These are phyloP conservation scores for Enteromius unitaeniatus DNA, from an alignment of 2,797 vertebrate species.

Conservation along the genomic window DNA sequence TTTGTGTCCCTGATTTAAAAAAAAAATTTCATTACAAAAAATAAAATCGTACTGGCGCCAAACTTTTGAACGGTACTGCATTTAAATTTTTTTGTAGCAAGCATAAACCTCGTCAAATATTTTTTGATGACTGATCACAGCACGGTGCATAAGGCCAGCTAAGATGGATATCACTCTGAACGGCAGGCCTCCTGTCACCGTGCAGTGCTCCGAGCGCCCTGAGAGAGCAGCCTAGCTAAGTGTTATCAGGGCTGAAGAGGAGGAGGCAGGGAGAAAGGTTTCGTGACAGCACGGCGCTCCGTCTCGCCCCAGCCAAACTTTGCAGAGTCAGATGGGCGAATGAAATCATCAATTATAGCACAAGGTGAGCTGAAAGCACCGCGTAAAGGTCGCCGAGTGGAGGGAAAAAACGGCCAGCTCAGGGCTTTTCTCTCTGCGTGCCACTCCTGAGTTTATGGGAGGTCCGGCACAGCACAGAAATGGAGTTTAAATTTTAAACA, in stretches of 20 bases:
- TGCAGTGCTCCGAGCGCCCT: not conserved
- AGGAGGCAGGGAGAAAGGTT: conserved; percentile 24
- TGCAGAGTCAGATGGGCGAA: conserved; percentile 62
- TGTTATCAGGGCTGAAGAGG: conserved; percentile 42
- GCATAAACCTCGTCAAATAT: not conserved
- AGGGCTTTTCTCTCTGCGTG: conserved; percentile 48
- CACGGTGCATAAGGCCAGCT: not conserved
- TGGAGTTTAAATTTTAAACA: conserved; percentile 58
- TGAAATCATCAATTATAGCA: conserved; percentile 76
- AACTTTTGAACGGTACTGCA: not conserved
- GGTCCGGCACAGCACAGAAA: conserved; percentile 51
- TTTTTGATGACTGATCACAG: conserved; percentile 39
- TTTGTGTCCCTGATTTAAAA: not conserved
- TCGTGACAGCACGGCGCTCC: conserved; percentile 26
- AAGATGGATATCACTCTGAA: conserved; percentile 44
- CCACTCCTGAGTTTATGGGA: conserved; percentile 45
- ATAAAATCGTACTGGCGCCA: not conserved
- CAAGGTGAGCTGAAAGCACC: conserved; percentile 66
- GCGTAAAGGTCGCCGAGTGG: conserved; percentile 48
- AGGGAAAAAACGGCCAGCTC: conserved; percentile 45
- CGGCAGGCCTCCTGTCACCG: conserved; percentile 39
- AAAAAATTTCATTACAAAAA: not conserved
- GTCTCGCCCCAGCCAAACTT: conserved; percentile 43
- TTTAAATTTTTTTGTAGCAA: not conserved
- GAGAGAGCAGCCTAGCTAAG: conserved; percentile 30